Conservation (phyloP, 2,113 vertebrate species). For the zebrafish (Danio rerio) region DNA sequence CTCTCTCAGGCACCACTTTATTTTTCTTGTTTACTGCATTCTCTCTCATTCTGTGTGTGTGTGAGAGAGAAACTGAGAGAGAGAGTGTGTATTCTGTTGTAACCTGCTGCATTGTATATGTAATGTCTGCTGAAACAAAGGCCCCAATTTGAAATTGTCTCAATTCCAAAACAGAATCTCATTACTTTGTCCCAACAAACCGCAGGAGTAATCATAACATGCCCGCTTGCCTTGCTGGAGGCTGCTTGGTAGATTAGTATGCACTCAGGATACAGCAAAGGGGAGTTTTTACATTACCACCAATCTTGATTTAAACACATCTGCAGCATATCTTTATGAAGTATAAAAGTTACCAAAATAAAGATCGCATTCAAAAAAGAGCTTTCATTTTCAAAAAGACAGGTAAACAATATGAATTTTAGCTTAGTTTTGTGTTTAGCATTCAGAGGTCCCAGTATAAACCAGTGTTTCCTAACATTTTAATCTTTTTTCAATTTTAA, state of each 20-base stretch:
- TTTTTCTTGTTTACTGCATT: background rate
- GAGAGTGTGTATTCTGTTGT: background rate
- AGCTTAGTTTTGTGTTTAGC: background rate
- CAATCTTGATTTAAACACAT: background rate
- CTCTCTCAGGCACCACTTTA: background rate
- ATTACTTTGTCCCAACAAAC: slow-evolving; percentile 6
- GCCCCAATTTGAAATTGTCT: slow-evolving; percentile 9
- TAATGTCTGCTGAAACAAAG: slow-evolving; percentile 6
- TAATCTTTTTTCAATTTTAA: too few species aligned
- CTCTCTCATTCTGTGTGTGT: background rate
- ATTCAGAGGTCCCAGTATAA: background rate
- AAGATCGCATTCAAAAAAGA: background rate
- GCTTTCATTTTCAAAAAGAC: background rate
- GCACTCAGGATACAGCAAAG: background rate
- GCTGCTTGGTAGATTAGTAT: background rate
- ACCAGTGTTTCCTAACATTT: background rate
- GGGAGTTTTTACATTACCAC: background rate
- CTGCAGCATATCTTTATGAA: background rate
- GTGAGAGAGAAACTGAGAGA: too few species aligned
- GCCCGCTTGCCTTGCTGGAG: background rate
- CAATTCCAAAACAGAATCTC: slow-evolving; percentile 12
- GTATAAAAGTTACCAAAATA: background rate
- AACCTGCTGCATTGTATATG: slow-evolving; percentile 4
- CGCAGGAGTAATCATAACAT: background rate
- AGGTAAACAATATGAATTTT: background rate